Base-by-base conservation (phyloP, 2,888 invertebrate genomes). In the Thysanoteuthis rhombus region DNA sequence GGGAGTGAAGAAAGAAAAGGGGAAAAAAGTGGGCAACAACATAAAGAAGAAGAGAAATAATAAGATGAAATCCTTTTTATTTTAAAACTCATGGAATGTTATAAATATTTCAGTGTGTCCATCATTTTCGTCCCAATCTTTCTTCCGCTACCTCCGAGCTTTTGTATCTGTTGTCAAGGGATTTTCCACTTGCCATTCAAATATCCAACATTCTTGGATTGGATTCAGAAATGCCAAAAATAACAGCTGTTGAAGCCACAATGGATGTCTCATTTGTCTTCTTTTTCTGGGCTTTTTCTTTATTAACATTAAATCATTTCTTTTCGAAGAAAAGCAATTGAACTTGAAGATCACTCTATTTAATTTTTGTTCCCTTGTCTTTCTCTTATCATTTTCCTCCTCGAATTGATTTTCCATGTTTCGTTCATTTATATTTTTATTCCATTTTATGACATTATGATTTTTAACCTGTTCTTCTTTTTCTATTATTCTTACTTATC, bases 51-150 rank as follows among this genome's bases (percentile, higher is more conserved):
- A 75, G n/a, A n/a, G 36, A 36, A n/a, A n/a, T 1, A 75, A n/a
- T n/a, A 32, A n/a, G 12, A 75, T 75, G n/a, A n/a, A 75, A 75
- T 75, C n/a, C 75, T 75, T 36, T 75, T 75, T 75, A 75, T 75
- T 75, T 75, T n/a, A n/a, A 75, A 75, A 75, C 75, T 75, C n/a
- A 75, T 75, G 75, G 75, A 75, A 75, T 75, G 75, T 75, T 75
- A 75, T 75, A 75, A 75, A 75, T 75, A 75, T 75, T 75, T 75
- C 75, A 75, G 75, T 75, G n/a, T 75, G 75, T 75, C n/a, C 75
- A 75, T 75, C 36, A 75, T 75, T n/a, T 75, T 75, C 12, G 75
- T 75, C n/a, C 1, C 75, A n/a, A n/a, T n/a, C 75, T n/a, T 75
- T 75, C n/a, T 75, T 75, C 75, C n/a, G n/a, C n/a, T 36, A 75